Base-by-base conservation (phyloP, 2,888 invertebrate genomes). In the Hypselothyrea guttata region DNA sequence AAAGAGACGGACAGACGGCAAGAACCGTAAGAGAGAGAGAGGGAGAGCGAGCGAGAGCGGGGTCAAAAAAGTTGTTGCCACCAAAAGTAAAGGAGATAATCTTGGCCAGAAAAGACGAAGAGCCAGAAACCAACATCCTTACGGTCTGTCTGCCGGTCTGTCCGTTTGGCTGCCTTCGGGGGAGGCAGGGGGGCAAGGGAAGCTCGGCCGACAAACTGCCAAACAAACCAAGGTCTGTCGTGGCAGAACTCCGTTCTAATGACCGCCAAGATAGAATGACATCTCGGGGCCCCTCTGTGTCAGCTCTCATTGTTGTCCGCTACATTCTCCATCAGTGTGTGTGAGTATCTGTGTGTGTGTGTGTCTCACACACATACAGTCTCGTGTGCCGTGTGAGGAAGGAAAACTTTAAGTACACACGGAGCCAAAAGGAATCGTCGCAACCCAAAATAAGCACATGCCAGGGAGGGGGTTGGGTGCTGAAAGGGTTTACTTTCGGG, bases 181-280 rank as follows among this genome's bases (percentile, higher is more conserved):
- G 9, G 0, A 37, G 7, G n/a, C 5, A 22, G 4, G 2, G 48
- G 30, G 37, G 2, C 9, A 11, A 8, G 22, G 13, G 18, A 22
- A 40, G 40, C 41, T 16, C 42, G 44, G 34, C 54, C 71, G 74
- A 62, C 72, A 74, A 73, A 68, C 73, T 68, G 60, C 41, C 73
- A 66, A 22, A 44, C 51, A 49, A 71, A 68, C 55, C 53, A 63
- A 74, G 71, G 60, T 57, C 65, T 58, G 60, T 33, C 46, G 52
- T 49, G 74, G 60, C 63, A 67, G 73, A 79, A 76, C 86, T 79
- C 85, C 70, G 73, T 82, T 84, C 84, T 83, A 83, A 84, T 83
- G 86, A 83, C 83, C 83, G 85, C 85, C 83, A 86, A 85, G 85
- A 83, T 86, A 76, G 83, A 85, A 86, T 83, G 86, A 86, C 86